phyloP scores from a whole-genome alignment of 2,113 vertebrate species.

The Sander lucioperca region DNA sequence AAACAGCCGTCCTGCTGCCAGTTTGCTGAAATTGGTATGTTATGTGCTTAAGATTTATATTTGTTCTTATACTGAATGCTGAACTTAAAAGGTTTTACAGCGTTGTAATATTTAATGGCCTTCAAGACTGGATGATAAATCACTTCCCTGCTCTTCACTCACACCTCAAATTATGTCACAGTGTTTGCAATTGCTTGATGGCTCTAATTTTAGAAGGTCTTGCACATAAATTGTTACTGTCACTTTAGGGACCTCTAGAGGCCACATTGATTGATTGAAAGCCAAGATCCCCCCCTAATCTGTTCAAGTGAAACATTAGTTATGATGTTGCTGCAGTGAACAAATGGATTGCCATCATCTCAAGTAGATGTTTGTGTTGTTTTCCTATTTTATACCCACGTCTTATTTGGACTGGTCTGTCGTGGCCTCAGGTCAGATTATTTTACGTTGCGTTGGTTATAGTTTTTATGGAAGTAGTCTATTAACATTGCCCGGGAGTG shows the following conservation, averaged over 20 bases:
- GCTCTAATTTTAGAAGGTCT: constrained; percentile 52
- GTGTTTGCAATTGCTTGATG: constrained; percentile 15
- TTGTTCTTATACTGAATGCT: background rate
- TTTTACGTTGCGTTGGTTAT: constrained; percentile 28
- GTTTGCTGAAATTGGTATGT: background rate
- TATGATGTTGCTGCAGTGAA: constrained; percentile 4
- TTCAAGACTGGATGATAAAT: constrained; percentile 1
- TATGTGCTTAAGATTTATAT: background rate
- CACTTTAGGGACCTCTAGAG: constrained; percentile 51
- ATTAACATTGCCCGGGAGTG: constrained; percentile 27
- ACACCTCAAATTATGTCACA: constrained; percentile 23
- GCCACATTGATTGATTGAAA: constrained; percentile 17
- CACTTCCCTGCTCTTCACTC: constrained; percentile 18
- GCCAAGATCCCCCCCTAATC: constrained; percentile 26
- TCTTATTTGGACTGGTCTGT: constrained; percentile 2
- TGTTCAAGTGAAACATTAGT: background rate
- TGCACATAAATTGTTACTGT: constrained; percentile 32
- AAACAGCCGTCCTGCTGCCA: constrained; percentile 10
- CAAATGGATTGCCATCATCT: background rate
- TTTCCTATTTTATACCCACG: background rate
- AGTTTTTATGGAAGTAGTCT: constrained; percentile 29
- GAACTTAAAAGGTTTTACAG: constrained; percentile 7
- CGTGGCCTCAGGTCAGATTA: constrained; percentile 29
- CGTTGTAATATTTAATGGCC: constrained; percentile 25
- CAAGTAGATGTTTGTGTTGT: background rate